Evolutionary conservation across 2,797 vertebrate species (phyloP).

Genomic region (Etheostoma perlongum): DNA sequence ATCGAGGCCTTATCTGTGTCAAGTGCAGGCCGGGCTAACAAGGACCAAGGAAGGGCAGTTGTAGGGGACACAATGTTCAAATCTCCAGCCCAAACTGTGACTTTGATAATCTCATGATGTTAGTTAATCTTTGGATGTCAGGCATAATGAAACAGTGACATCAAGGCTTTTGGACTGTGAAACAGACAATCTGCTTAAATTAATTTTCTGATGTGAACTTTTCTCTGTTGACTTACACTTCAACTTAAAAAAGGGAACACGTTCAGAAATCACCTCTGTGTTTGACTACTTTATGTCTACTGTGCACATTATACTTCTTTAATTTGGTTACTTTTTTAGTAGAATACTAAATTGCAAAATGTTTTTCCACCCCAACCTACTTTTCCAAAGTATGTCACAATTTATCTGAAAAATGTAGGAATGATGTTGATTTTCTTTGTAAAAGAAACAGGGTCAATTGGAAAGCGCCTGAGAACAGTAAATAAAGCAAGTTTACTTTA

Average conservation of each 20-base stretch:
- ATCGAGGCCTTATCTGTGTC: slow-evolving; percentile 56
- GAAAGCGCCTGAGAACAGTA: slow-evolving; percentile 47
- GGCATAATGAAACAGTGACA: slow-evolving; percentile 27
- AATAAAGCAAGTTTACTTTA: slow-evolving; percentile 61
- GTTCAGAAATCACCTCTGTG: background rate
- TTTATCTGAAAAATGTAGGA: background rate
- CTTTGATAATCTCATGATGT: slow-evolving; percentile 48
- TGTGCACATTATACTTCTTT: background rate
- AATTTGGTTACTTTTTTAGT: background rate
- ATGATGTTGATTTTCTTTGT: background rate
- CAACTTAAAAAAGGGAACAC: background rate
- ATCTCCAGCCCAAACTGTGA: slow-evolving; percentile 36
- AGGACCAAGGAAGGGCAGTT: slow-evolving; percentile 55
- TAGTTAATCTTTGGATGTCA: slow-evolving; percentile 17
- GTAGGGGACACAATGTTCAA: slow-evolving; percentile 32
- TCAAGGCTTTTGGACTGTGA: slow-evolving; percentile 40
- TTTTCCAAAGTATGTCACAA: slow-evolving; percentile 10
- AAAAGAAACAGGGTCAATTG: slow-evolving; percentile 25
- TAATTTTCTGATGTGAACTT: background rate
- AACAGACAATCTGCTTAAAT: slow-evolving; percentile 11
- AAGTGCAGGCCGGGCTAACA: slow-evolving; percentile 49
- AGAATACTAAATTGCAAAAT: background rate
- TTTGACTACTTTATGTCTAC: background rate
- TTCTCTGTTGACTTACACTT: background rate
- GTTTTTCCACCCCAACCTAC: background rate